phyloP scores from a whole-genome alignment of 92 coral and sea anemone genomes.

The Palythoa grandiflora region DNA sequence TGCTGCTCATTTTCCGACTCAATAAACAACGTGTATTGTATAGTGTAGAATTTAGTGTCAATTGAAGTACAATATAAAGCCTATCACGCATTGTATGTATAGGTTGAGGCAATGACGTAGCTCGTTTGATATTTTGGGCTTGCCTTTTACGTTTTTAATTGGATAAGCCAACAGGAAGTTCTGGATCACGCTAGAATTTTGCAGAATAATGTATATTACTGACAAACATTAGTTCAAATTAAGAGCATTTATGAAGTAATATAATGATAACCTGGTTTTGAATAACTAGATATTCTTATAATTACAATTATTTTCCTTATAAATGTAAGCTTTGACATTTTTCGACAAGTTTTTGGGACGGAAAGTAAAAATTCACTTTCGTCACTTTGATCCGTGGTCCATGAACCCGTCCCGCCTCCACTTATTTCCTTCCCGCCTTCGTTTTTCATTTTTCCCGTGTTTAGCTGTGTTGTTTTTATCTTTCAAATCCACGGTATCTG shows the following conservation, averaged over 20 bases:
- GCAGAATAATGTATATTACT: neutral
- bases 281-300: neutral
- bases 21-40: constrained; percentile 21
- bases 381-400: neutral
- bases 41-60: neutral
- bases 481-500: neutral
- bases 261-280: neutral
- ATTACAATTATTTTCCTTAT: neutral
- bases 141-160: constrained; percentile 12
- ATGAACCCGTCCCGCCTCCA: neutral
- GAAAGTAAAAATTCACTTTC: neutral
- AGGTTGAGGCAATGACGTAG: constrained; percentile 23
- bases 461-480: neutral
- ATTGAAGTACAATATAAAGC: constrained; percentile 4
- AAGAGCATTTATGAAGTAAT: neutral
- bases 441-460: neutral
- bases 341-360: neutral
- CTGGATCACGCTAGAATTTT: constrained; percentile 20
- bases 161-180: neutral
- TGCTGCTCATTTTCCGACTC: constrained; percentile 43
- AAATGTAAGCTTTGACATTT: neutral
- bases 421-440: neutral
- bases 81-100: constrained; percentile 27
- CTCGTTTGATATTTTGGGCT: constrained; percentile 23
- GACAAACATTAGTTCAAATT: neutral